These are phyloP conservation scores for Callipepla squamata DNA, from an alignment of 2,113 vertebrate species.

Conservation along the genomic window DNA sequence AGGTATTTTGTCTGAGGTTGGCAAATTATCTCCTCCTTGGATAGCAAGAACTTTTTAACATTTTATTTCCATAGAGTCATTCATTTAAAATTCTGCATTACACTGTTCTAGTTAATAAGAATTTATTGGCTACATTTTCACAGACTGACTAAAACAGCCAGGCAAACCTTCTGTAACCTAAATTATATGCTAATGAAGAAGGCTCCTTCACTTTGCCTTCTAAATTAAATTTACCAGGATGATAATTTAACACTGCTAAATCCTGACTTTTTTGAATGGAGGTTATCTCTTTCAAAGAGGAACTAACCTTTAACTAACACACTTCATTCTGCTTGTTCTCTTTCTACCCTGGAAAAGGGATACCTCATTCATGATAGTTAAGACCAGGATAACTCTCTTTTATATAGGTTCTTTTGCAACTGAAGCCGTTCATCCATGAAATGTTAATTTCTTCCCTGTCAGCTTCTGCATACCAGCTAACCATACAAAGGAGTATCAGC, in stretches of 20 bases:
- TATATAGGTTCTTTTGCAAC: not conserved
- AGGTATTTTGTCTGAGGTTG: not conserved
- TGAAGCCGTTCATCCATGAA: not conserved
- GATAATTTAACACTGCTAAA: not conserved
- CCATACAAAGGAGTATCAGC: not conserved
- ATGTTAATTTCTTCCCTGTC: not conserved
- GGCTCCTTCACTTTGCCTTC: not conserved
- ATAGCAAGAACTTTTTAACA: not conserved
- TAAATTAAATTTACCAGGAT: not conserved
- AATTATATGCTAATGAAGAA: not conserved
- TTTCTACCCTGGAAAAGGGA: not conserved
- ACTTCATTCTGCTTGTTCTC: not conserved
- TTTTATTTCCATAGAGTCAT: not conserved
- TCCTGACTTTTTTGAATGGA: not conserved
- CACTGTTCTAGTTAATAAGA: not conserved
- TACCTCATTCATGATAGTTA: not conserved
- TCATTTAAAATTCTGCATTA: not conserved
- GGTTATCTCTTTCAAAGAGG: not conserved
- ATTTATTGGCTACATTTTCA: not conserved
- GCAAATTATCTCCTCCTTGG: not conserved
- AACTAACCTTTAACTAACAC: not conserved
- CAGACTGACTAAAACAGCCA: not conserved
- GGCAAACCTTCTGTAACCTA: not conserved
- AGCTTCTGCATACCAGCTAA: not conserved
- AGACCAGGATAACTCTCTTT: not conserved